Evolutionary conservation across 2,888 invertebrate species (phyloP).

Genomic region (Cacoxenus indagator): DNA sequence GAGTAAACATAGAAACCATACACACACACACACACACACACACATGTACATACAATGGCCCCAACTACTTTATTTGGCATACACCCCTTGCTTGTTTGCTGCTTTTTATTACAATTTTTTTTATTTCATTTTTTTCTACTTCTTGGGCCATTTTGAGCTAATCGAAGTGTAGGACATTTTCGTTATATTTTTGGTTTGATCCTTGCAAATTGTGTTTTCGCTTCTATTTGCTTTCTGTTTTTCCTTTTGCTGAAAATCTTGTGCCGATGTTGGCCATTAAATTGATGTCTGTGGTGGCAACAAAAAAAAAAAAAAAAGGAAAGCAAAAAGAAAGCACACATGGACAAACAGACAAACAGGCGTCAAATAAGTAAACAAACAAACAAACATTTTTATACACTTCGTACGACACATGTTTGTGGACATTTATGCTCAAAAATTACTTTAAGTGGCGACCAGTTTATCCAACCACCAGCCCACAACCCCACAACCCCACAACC

Average conservation of each 20-base stretch:
- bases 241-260: slow-evolving; percentile 35
- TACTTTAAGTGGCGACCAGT: slow-evolving; percentile 21
- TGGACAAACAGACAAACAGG: slow-evolving; percentile 21
- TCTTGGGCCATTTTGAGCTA: slow-evolving; percentile 48
- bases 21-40: slow-evolving; percentile 29
- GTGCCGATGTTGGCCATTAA: slow-evolving; percentile 49
- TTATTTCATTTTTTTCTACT: not conserved
- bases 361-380: slow-evolving; percentile 51
- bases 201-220: slow-evolving; percentile 36
- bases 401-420: slow-evolving; percentile 59
- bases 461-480: too few species aligned
- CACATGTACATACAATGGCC: too few species aligned
- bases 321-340: slow-evolving; percentile 30
- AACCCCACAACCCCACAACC: too few species aligned
- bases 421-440: slow-evolving; percentile 59
- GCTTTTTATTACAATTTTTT: too few species aligned
- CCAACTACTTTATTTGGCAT: slow-evolving; percentile 2
- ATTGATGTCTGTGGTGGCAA: slow-evolving; percentile 47
- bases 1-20: slow-evolving; percentile 41
- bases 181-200: slow-evolving; percentile 49
- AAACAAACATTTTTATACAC: slow-evolving; percentile 62
- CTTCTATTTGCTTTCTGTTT: slow-evolving; percentile 61
- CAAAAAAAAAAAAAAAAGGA: slow-evolving; percentile 57
- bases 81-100: not conserved
- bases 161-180: slow-evolving; percentile 56